Evolutionary conservation across 1,140 invertebrate species (phyloP), one percentile per base, ranked within the genome.

Genomic region (Argopecten irradians): DNA sequence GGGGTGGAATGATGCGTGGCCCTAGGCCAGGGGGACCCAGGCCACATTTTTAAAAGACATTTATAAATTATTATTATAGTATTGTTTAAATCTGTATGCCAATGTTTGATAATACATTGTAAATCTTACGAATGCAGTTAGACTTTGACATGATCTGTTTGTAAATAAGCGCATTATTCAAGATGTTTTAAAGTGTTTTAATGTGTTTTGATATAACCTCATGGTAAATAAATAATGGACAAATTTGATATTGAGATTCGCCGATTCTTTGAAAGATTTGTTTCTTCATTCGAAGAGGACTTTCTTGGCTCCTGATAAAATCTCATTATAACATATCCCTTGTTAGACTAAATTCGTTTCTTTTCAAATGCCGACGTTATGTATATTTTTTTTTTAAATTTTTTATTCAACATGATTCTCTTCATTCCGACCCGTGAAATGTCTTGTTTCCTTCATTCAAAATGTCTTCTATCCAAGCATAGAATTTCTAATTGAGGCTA

Each of bases 1-100:
- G 85, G 82, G 87, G 87, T 34, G 55, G 55, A 71, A 71, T 71
- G 55, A 88, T 88, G 87, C 83, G 87, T 35, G 87, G 87, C 28
- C 83, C 83, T 7, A 88, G 87, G 85, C 87, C 87, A 43, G 55
- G 55, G n/a, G 55, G 55, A 28, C 55, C 55, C 5, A n/a, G 55
- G 8, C 22, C 22, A 71, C 55, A 71, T 71, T 71, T n/a, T 71
- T 71, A 71, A 71, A 22, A 71, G 55, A 71, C 55, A 71, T 71
- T 71, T 71, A 28, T 71, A 71, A 71, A 71, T 28, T 1, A 71
- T 55, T 8, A 71, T 71, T 28, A 16, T 28, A 46, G 9, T 46
- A 19, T 46, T 16, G 43, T 46, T 46, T 46, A 46, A 46, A n/a
- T 71, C 28, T 22, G n/a, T n/a, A 71, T 71, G 55, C 55, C 55